These are phyloP conservation scores for Mixornis gularis DNA, from an alignment of 2,113 vertebrate species.

Conservation along the genomic window DNA sequence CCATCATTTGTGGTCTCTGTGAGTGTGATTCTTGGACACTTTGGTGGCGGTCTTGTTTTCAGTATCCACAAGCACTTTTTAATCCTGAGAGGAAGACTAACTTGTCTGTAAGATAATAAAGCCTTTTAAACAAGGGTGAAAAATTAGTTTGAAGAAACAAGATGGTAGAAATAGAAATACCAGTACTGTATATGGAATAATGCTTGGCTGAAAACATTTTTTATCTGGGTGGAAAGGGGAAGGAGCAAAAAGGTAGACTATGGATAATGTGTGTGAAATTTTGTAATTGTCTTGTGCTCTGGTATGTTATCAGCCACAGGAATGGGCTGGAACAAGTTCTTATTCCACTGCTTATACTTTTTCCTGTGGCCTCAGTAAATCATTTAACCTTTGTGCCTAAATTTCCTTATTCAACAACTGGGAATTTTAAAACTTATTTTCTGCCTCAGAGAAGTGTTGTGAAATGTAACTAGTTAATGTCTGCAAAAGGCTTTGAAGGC, in stretches of 20 bases:
- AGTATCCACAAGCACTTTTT: background rate
- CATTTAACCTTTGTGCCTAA: conserved; percentile 38
- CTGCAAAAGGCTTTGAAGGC: conserved; percentile 1
- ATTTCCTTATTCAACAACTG: conserved; percentile 26
- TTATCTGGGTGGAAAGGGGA: background rate
- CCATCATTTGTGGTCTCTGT: background rate
- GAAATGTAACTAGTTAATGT: conserved; percentile 9
- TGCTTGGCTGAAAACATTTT: background rate
- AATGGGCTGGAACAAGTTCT: background rate
- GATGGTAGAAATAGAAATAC: background rate
- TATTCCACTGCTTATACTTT: background rate
- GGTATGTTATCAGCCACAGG: background rate
- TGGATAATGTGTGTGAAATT: background rate
- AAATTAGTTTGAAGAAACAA: background rate
- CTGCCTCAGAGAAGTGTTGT: background rate
- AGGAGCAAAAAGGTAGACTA: background rate
- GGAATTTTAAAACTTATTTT: conserved; percentile 49
- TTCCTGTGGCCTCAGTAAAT: conserved; percentile 38
- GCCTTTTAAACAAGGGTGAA: background rate
- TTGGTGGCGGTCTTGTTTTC: background rate
- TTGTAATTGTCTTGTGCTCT: background rate
- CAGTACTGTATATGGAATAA: background rate
- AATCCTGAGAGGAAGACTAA: background rate
- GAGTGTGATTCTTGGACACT: background rate
- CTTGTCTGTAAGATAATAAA: background rate